Evolutionary conservation across 2,797 vertebrate genomes (phyloP).

Genomic region (Anableps anableps): DNA sequence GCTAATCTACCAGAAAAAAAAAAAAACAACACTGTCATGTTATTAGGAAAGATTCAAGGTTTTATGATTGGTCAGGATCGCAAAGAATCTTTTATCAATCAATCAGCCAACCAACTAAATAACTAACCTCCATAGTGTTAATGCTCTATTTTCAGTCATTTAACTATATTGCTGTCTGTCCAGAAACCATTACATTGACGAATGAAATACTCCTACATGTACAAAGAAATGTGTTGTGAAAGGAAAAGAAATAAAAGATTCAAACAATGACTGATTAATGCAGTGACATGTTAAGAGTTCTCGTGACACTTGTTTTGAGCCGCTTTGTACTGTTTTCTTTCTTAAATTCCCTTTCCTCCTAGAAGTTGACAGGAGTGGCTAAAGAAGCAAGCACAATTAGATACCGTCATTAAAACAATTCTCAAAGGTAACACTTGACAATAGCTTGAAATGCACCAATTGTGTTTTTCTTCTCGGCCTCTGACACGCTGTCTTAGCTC

Average conservation of each 20-base stretch:
- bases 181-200: conserved; percentile 1
- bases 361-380: conserved; percentile 31
- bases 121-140: background rate
- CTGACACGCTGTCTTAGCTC: conserved; percentile 50
- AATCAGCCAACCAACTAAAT: background rate
- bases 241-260: background rate
- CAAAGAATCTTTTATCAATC: background rate
- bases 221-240: background rate
- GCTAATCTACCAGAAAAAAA: background rate
- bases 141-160: background rate
- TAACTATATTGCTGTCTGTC: background rate
- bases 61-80: background rate
- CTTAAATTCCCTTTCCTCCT: conserved; percentile 9
- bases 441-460: conserved; percentile 40
- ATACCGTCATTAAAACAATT: conserved; percentile 20
- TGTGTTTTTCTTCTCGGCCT: conserved; percentile 29
- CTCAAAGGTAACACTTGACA: conserved; percentile 53
- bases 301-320: conserved; percentile 25
- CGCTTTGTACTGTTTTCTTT: conserved; percentile 21
- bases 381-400: conserved; percentile 51
- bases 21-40: background rate
- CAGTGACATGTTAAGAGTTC: conserved; percentile 33
- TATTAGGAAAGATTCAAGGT: background rate
- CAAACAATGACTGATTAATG: background rate
- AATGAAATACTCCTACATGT: background rate